phyloP scores from a whole-genome alignment of 2,797 vertebrate species.

The Clamator glandarius region DNA sequence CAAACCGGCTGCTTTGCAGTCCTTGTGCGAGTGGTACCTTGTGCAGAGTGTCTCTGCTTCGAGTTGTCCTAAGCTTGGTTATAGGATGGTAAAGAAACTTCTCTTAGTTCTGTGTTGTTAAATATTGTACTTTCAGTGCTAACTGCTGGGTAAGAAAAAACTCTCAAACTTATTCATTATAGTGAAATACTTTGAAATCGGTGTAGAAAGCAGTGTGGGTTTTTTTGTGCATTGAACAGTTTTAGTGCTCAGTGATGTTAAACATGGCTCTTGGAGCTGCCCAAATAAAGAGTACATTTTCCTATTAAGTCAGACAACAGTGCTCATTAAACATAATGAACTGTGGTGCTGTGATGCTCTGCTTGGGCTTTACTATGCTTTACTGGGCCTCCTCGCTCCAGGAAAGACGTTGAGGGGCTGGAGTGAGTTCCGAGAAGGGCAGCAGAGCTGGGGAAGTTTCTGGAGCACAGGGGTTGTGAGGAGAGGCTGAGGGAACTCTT shows the following conservation, averaged over 20 bases:
- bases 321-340: background rate
- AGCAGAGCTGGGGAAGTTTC: too few relatives aligned
- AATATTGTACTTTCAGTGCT: background rate
- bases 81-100: background rate
- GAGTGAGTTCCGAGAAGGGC: too few relatives aligned
- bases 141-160: background rate
- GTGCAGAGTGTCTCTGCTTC: accelerated
- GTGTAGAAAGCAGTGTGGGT: accelerated
- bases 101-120: background rate
- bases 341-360: background rate
- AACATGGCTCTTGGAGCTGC: background rate
- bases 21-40: accelerated
- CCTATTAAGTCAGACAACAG: background rate
- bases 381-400: too few relatives aligned
- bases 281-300: background rate
- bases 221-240: background rate
- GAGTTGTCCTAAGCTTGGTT: background rate
- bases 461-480: too few relatives aligned
- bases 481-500: too few relatives aligned
- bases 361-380: too few relatives aligned
- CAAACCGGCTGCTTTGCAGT: accelerated
- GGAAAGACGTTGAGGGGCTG: too few relatives aligned
- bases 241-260: background rate
- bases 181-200: accelerated
- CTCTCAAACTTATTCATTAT: accelerated